Evolutionary conservation across 2,888 invertebrate species (phyloP), one percentile per base, ranked within the genome.

Genomic region (Cryptocheilus praepositus): DNA sequence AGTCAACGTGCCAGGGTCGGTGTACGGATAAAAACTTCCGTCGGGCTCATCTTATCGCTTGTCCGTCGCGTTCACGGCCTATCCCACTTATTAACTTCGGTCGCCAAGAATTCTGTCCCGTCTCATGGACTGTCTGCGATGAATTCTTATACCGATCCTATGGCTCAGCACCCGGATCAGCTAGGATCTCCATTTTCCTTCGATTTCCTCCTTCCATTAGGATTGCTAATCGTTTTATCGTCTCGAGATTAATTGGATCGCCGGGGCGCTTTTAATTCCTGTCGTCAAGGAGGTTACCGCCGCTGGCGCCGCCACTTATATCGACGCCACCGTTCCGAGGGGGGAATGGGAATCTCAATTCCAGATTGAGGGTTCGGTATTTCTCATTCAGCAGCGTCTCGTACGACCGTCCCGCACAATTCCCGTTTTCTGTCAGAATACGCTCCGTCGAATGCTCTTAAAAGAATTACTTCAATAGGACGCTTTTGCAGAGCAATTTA

Each of bases 211-310:
- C 67, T 70, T 73, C 74, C 73, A 74, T 73, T 75, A 76, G 70
- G 72, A 79, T 77, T 76, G 73, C 80, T 79, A 80, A 80, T 79
- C 77, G 77, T 74, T 80, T 78, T 76, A 79, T 76, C 76, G 68
- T 74, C 76, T 73, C 64, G 74, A 74, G 75, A 80, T 79, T 80
- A 80, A 79, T 77, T 74, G 79, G 73, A 75, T 76, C 76, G 71
- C 64, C 66, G 66, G 65, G 69, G 69, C 64, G 64, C 79, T 78
- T 79, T 79, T 78, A 78, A 80, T 80, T 80, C 70, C 70, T 74
- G 63, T 62, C 70, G 70, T 73, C 77, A 72, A 72, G 74, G 64
- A 67, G 65, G 61, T 59, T 58, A 45, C 46, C 46, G 36, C 36
- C 36, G 36, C 36, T 11, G 36, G 36, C 36, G 36, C 13, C 36